These are phyloP conservation scores for Leptopilina drosophilae DNA, from an alignment of 2,888 invertebrate species.

Conservation along the genomic window DNA sequence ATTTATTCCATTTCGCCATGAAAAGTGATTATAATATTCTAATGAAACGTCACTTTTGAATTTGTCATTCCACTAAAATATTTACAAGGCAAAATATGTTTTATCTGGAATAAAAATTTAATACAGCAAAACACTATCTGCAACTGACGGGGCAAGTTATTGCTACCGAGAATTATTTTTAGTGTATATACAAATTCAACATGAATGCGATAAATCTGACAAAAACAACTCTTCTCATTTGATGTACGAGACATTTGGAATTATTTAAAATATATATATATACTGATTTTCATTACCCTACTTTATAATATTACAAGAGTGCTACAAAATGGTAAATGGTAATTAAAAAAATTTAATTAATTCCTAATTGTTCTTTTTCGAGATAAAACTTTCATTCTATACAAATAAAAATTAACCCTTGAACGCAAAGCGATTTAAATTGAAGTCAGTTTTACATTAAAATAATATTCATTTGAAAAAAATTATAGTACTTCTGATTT, in stretches of 20 bases:
- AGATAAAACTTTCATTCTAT: too few relatives aligned
- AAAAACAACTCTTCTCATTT: conserved; percentile 10
- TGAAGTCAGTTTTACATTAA: too few relatives aligned
- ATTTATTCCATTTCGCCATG: too few relatives aligned
- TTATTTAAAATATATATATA: neutral
- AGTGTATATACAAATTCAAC: neutral
- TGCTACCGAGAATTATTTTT: conserved; percentile 25
- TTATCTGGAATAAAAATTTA: conserved; percentile 19
- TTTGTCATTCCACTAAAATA: neutral
- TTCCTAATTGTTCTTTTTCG: too few relatives aligned
- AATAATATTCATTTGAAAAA: too few relatives aligned
- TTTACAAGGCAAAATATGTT: conserved; percentile 12
- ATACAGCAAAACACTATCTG: conserved; percentile 10
- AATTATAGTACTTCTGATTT: too few relatives aligned
- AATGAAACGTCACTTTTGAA: neutral
- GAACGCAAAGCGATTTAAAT: too few relatives aligned
- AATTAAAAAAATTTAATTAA: too few relatives aligned
- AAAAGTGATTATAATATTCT: too few relatives aligned
- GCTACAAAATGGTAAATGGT: neutral
- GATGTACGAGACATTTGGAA: conserved; percentile 18
- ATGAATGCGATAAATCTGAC: conserved; percentile 19
- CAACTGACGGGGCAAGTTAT: conserved; percentile 25
- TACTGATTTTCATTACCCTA: neutral
- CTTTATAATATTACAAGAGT: neutral
- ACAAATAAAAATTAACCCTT: too few relatives aligned